Evolutionary conservation across 2,113 vertebrate genomes (phyloP).

Genomic region (Casuarius casuarius): DNA sequence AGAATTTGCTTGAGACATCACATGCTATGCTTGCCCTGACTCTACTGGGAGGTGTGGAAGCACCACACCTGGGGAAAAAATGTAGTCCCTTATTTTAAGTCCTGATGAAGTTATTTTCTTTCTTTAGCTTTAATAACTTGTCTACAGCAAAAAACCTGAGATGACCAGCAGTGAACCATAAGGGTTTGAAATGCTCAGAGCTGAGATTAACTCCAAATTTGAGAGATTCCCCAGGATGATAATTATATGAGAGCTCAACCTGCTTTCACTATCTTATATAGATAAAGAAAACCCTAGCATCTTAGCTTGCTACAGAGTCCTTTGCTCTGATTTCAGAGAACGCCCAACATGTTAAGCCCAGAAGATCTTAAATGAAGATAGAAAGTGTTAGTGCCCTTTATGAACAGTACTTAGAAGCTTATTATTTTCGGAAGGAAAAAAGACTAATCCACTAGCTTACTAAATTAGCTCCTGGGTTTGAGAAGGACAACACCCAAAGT

Average conservation of each 20-base stretch:
- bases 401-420: neutral
- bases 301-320: neutral
- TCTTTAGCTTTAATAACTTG: neutral
- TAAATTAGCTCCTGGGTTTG: neutral
- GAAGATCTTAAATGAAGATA: neutral
- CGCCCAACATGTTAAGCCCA: neutral
- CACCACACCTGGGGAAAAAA: neutral
- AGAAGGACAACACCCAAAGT: neutral
- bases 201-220: neutral
- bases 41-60: neutral
- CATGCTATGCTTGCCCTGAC: neutral
- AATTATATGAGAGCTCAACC: neutral
- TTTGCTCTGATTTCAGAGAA: neutral
- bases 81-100: neutral
- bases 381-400: neutral
- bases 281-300: neutral
- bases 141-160: neutral
- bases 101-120: neutral
- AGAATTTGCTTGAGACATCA: neutral
- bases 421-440: neutral
- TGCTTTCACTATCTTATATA: neutral
- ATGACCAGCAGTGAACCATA: neutral
- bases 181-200: neutral
- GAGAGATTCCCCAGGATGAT: neutral
- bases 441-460: neutral